Conservation (phyloP, 2,888 invertebrate genomes). For the Yponomeuta cagnagella region DNA sequence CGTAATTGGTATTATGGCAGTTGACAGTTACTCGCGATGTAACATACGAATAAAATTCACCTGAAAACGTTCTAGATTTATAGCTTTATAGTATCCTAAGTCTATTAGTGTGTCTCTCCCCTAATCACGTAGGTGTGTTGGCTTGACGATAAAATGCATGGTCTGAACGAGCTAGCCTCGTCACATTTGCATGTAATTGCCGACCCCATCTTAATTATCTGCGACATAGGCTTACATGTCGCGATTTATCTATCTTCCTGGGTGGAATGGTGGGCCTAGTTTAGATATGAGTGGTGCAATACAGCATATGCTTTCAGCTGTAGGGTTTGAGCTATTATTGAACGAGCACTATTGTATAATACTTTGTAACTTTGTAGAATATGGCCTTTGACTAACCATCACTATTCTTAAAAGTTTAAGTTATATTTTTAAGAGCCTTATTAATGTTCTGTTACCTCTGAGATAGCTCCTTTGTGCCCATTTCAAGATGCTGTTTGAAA, state of each 20-base stretch:
- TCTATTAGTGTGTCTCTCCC: neutral
- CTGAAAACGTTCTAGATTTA: neutral
- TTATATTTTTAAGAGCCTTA: neutral
- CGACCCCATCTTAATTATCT: conserved; percentile 55
- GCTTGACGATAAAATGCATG: conserved; percentile 52
- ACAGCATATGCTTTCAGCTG: too few species aligned
- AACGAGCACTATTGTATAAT: too few species aligned
- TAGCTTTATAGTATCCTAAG: neutral
- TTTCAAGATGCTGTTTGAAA: too few species aligned
- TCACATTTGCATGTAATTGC: conserved; percentile 70
- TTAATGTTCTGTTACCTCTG: neutral
- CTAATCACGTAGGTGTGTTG: conserved; percentile 30
- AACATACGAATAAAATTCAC: too few species aligned
- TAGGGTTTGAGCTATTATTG: too few species aligned
- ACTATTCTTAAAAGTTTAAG: neutral
- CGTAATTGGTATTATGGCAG: too few species aligned
- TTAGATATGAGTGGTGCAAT: conserved; percentile 6
- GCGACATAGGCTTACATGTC: conserved; percentile 23
- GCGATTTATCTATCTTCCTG: conserved; percentile 30
- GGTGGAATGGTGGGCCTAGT: conserved; percentile 21
- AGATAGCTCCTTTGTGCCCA: too few species aligned
- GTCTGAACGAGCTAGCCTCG: conserved; percentile 58
- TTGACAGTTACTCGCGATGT: too few species aligned
- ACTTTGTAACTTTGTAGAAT: too few species aligned
- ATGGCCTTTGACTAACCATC: too few species aligned